These are phyloP conservation scores for Ophiodon elongatus DNA, from an alignment of 2,113 vertebrate genomes.

Conservation along the genomic window DNA sequence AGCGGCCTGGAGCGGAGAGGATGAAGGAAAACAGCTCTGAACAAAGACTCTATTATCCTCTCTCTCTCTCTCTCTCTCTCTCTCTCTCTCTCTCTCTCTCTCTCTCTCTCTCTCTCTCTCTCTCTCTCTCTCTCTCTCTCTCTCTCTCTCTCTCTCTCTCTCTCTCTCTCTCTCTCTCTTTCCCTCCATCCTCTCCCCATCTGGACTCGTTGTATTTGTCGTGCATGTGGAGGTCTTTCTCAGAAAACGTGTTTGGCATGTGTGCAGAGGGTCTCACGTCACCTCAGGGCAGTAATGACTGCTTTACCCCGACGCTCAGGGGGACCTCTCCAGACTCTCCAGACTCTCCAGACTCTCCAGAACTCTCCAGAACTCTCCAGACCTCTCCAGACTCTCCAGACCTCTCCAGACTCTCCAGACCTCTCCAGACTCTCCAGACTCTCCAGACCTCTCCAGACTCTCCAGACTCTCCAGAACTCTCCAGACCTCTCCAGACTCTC, in stretches of 20 bases:
- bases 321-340: too few species aligned
- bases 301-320: neutral
- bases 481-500: too few species aligned
- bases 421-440: too few species aligned
- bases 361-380: too few species aligned
- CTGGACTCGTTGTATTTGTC: conserved; percentile 1
- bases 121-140: conserved; percentile 6
- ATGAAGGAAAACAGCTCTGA: conserved; percentile 26
- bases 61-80: neutral
- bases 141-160: neutral
- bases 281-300: conserved; percentile 28
- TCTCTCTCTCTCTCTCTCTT: neutral
- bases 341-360: neutral
- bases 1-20: conserved; percentile 9
- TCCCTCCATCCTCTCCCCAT: neutral
- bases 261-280: conserved; percentile 14
- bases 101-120: neutral
- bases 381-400: too few species aligned
- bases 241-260: conserved; percentile 23
- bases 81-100: neutral
- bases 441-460: too few species aligned
- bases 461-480: too few species aligned
- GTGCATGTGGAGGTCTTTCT: conserved; percentile 10
- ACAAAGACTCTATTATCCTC: conserved; percentile 67
- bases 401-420: too few species aligned